Conservation (phyloP, 64 coral and sea anemone species). For the Dendronephthya gigantea region DNA sequence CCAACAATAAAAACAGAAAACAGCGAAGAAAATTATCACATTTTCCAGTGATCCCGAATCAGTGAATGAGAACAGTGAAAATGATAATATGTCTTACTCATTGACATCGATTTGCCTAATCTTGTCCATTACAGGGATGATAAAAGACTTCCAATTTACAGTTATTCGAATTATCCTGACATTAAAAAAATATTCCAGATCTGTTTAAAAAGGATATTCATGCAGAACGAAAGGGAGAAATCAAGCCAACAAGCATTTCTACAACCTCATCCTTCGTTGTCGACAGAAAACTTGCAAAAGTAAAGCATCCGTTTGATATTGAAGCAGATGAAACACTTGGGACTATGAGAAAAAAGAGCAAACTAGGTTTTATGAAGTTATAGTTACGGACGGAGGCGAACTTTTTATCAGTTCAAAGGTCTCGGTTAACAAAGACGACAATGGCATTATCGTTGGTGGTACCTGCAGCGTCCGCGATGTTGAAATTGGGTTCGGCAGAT, state of each 20-base stretch:
- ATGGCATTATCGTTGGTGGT: background rate
- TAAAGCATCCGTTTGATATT: slow-evolving; percentile 37
- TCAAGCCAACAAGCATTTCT: slow-evolving; percentile 32
- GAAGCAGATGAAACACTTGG: slow-evolving; percentile 40
- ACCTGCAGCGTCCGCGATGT: too few relatives aligned
- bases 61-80: too few relatives aligned
- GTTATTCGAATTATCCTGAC: too few relatives aligned
- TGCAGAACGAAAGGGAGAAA: slow-evolving; percentile 3
- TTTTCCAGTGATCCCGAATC: too few relatives aligned
- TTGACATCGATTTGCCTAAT: too few relatives aligned
- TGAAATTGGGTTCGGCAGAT: too few relatives aligned
- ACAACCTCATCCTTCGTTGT: slow-evolving; percentile 46
- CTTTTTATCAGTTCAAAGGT: slow-evolving; percentile 20
- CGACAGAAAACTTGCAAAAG: background rate
- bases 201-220: slow-evolving; percentile 25
- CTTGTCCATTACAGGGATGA: too few relatives aligned
- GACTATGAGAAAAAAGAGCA: slow-evolving; percentile 44
- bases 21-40: too few relatives aligned
- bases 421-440: slow-evolving; percentile 7
- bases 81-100: too few relatives aligned
- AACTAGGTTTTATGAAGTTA: slow-evolving; percentile 44
- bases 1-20: too few relatives aligned
- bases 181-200: slow-evolving; percentile 32
- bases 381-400: slow-evolving; percentile 20
- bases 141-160: too few relatives aligned